These are phyloP conservation scores for Apogon hyalosoma DNA, from an alignment of 2,797 vertebrate genomes.

Conservation along the genomic window DNA sequence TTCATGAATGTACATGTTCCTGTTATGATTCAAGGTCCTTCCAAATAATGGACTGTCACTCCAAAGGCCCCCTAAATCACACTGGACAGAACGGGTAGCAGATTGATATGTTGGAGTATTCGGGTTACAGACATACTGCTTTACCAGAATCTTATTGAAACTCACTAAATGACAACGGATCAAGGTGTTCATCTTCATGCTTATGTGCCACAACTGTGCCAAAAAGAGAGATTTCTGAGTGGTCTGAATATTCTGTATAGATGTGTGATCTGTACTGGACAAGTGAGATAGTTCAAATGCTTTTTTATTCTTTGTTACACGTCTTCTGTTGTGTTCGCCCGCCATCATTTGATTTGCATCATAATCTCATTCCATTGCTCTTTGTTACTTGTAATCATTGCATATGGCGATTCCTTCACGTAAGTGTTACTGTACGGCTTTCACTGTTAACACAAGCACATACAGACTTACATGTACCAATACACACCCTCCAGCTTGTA, in stretches of 20 bases:
- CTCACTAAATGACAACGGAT: conserved; percentile 12
- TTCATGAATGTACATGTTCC: conserved; percentile 20
- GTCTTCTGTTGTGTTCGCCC: conserved; percentile 22
- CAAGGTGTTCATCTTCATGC: conserved; percentile 2
- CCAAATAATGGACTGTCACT: too few species aligned
- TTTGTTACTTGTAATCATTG: conserved; percentile 47
- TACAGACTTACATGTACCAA: conserved; percentile 32
- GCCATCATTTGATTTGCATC: conserved; percentile 2
- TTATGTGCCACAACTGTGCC: conserved; percentile 58
- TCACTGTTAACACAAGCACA: conserved; percentile 68
- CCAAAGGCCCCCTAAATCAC: too few species aligned
- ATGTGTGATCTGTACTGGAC: conserved; percentile 20
- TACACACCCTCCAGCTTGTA: conserved; percentile 36
- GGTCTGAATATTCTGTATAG: conserved; percentile 2
- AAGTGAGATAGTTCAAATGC: conserved; percentile 4
- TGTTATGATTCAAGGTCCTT: too few species aligned
- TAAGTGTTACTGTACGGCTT: conserved; percentile 74
- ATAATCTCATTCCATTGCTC: conserved; percentile 18
- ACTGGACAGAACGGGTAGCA: conserved; percentile 12
- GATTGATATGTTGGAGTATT: not conserved
- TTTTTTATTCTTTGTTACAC: conserved; percentile 1
- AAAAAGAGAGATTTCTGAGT: conserved; percentile 48
- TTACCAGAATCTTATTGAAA: not conserved
- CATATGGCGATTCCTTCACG: conserved; percentile 66
- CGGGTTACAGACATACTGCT: not conserved